Evolutionary conservation across 2,113 vertebrate species (phyloP).

Genomic region (Chlorodrepanis virens): DNA sequence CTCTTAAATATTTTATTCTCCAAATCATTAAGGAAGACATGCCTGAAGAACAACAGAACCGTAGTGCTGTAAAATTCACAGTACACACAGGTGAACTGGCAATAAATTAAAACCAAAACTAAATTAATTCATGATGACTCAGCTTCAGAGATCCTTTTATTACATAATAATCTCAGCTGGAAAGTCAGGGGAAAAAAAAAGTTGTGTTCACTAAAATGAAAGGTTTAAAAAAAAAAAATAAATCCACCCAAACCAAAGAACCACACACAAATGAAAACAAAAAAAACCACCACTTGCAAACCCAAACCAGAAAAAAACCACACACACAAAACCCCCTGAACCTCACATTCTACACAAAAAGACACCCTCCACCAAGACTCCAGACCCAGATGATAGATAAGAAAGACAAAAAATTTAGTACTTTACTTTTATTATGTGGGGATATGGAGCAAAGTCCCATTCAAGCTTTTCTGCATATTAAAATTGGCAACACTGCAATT

Average conservation of each 20-base stretch:
- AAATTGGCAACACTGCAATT: not conserved
- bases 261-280: fast-evolving
- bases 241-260: not conserved
- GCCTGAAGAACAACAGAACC: not conserved
- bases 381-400: not conserved
- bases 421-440: not conserved
- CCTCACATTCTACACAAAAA: not conserved
- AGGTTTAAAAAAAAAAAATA: not conserved
- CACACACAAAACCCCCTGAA: not conserved
- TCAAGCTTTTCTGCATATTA: not conserved
- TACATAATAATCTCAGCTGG: not conserved
- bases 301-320: not conserved
- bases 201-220: not conserved
- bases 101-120: not conserved
- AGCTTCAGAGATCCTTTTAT: not conserved
- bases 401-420: not conserved
- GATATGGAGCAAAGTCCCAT: not conserved
- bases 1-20: not conserved
- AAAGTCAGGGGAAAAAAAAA: not conserved
- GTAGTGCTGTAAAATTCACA: not conserved
- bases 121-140: not conserved
- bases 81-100: not conserved
- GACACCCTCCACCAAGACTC: not conserved
- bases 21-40: not conserved
- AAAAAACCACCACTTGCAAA: not conserved